These are phyloP conservation scores for Heliothis virescens DNA, from an alignment of 1,140 invertebrate genomes.

Conservation along the genomic window DNA sequence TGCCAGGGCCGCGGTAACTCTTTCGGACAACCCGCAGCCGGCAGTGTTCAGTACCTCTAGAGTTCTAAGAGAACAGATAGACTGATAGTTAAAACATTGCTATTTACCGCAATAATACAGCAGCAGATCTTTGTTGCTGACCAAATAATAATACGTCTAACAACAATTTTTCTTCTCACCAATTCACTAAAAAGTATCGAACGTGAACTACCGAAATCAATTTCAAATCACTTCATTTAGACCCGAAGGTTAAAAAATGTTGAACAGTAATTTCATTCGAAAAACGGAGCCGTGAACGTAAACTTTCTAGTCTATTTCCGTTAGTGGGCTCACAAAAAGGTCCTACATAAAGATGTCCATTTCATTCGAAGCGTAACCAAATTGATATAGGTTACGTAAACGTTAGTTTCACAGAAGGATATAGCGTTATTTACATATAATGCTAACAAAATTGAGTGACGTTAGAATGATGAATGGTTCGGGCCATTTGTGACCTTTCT, in stretches of 20 bases:
- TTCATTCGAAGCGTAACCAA: constrained; percentile 48
- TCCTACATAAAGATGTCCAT: constrained; percentile 46
- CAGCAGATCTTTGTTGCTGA: too few relatives aligned
- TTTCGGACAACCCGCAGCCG: too few relatives aligned
- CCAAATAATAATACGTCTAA: too few relatives aligned
- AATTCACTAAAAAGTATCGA: not conserved
- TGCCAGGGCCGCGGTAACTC: too few relatives aligned
- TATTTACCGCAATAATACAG: too few relatives aligned
- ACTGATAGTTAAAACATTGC: too few relatives aligned
- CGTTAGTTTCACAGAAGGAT: constrained; percentile 43
- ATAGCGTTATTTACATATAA: constrained; percentile 57
- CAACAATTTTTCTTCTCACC: too few relatives aligned
- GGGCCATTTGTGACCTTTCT: constrained; percentile 57
- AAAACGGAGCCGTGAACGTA: constrained; percentile 35
- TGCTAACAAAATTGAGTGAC: constrained; percentile 60
- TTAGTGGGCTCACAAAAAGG: constrained; percentile 44
- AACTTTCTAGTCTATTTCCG: constrained; percentile 43
- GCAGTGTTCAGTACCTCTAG: too few relatives aligned
- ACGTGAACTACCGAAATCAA: not conserved
- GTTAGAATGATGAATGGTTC: constrained; percentile 58
- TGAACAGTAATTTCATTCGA: constrained; percentile 39
- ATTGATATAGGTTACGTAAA: constrained; percentile 49
- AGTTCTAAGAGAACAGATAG: too few relatives aligned
- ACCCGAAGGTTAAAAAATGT: constrained; percentile 32
- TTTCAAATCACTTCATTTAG: constrained; percentile 2